A percentile compares a stretch with the other conserved stretches of the same genome.
Conservation (phyloP, 2,888 invertebrate genomes). For the Globia sparganii region DNA sequence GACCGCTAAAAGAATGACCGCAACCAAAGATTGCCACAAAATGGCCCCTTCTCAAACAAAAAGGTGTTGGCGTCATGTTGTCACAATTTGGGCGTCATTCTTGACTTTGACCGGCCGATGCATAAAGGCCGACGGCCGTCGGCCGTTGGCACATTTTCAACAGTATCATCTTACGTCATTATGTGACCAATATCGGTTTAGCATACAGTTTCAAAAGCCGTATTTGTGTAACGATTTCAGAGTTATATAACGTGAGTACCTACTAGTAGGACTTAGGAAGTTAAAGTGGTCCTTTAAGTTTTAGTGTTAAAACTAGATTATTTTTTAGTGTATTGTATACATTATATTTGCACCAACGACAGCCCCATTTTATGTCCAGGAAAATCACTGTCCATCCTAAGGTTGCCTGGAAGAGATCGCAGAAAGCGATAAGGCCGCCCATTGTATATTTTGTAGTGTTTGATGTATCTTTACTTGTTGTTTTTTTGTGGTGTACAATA, state of each 20-base stretch:
- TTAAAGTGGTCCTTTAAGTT: not conserved
- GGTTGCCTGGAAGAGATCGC: too few species aligned
- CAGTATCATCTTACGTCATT: slow-evolving; percentile 47
- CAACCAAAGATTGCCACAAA: slow-evolving; percentile 14
- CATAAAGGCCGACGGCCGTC: slow-evolving; percentile 5
- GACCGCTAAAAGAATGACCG: not conserved
- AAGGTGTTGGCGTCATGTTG: slow-evolving; percentile 19
- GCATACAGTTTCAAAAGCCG: slow-evolving; percentile 50
- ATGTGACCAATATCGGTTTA: slow-evolving; percentile 46
- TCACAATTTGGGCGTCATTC: slow-evolving; percentile 19
- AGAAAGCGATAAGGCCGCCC: too few species aligned
- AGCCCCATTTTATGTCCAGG: too few species aligned
- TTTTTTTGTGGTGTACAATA: too few species aligned
- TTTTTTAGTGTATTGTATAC: too few species aligned
- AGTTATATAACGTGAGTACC: slow-evolving; percentile 49
- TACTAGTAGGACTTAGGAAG: not conserved
- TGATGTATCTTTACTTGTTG: too few species aligned
- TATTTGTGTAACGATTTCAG: slow-evolving; percentile 47
- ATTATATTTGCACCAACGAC: too few species aligned
- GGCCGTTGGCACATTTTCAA: slow-evolving; percentile 36
- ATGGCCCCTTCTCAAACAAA: not conserved
- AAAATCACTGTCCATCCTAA: too few species aligned
- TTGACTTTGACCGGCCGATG: slow-evolving; percentile 45
- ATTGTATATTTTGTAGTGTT: too few species aligned
- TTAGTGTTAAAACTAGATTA: slow-evolving; percentile 4